Evolutionary conservation across 1,140 invertebrate species (phyloP).

Genomic region (Eumeta japonica): DNA sequence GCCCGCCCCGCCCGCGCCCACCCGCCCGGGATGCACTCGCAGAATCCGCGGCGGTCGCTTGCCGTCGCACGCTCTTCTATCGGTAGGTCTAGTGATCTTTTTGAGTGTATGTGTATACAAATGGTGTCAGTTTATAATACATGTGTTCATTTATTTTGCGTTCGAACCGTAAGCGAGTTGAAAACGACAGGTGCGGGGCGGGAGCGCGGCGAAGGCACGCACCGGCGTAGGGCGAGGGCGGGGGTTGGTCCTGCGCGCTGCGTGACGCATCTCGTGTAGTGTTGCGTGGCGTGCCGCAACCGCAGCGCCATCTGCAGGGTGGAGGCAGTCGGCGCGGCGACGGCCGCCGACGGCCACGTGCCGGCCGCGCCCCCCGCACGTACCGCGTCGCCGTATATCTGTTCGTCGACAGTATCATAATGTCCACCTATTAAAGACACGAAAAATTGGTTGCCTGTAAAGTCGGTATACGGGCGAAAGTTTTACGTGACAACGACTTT

Average conservation of each 20-base stretch:
- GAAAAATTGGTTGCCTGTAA: too few relatives aligned
- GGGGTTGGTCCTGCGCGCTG: constrained; percentile 48
- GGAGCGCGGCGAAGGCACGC: constrained; percentile 18
- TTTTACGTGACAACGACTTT: too few relatives aligned
- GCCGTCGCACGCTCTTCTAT: too few relatives aligned
- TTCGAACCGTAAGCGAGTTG: too few relatives aligned
- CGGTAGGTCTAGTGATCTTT: too few relatives aligned
- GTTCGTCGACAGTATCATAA: neutral
- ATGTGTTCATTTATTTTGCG: too few relatives aligned
- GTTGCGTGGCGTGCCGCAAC: constrained; percentile 44
- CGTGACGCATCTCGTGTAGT: constrained; percentile 49
- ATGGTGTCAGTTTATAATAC: too few relatives aligned
- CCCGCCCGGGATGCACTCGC: constrained; percentile 1
- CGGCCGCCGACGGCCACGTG: constrained; percentile 12
- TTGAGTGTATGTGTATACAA: too few relatives aligned
- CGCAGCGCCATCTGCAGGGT: constrained; percentile 46
- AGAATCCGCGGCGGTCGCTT: constrained; percentile 15
- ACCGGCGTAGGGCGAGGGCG: constrained; percentile 37
- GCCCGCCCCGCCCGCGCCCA: constrained; percentile 4
- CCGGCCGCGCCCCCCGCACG: constrained; percentile 5
- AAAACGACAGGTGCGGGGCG: constrained; percentile 16
- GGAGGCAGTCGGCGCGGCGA: constrained; percentile 21
- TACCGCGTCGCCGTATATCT: neutral
- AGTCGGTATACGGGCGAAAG: too few relatives aligned
- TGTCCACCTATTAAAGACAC: too few relatives aligned